Percentiles rank a stretch among this genome's conserved stretches.
phyloP scores from a whole-genome alignment of 2,113 vertebrate species.

The Myotis brandtii region DNA sequence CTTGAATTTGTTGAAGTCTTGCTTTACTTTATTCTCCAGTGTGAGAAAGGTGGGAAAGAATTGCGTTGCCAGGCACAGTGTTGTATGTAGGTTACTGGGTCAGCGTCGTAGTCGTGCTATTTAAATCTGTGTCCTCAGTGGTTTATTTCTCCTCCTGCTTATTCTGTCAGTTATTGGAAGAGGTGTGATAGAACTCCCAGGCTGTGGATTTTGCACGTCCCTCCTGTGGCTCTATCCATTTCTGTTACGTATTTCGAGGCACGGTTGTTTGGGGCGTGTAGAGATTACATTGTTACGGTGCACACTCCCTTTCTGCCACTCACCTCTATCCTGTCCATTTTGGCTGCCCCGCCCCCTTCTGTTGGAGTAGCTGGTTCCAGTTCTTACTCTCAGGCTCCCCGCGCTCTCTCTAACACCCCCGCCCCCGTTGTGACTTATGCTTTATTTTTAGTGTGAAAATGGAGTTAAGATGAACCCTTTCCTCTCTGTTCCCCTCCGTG shows the following conservation, averaged over 20 bases:
- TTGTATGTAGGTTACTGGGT: accelerated
- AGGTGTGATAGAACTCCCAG: accelerated
- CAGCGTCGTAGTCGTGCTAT: background rate
- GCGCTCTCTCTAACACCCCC: background rate
- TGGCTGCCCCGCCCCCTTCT: background rate
- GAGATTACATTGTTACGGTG: accelerated
- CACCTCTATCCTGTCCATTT: accelerated
- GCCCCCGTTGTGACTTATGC: background rate
- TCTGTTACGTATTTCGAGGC: accelerated
- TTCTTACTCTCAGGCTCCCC: background rate
- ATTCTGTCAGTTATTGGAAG: background rate
- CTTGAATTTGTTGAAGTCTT: background rate
- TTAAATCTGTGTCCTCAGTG: background rate
- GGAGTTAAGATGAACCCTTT: background rate
- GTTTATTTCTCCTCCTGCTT: too few relatives aligned
- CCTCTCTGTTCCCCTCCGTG: background rate
- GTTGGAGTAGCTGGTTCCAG: background rate
- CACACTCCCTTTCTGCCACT: accelerated
- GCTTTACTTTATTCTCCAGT: accelerated
- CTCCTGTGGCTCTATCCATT: accelerated
- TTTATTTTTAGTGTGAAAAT: background rate
- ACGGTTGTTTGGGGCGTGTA: accelerated
- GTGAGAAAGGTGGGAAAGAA: background rate
- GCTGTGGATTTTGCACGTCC: background rate
- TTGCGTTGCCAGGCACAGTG: accelerated